phyloP scores from a whole-genome alignment of 2,888 invertebrate species.

The Noctua comes region DNA sequence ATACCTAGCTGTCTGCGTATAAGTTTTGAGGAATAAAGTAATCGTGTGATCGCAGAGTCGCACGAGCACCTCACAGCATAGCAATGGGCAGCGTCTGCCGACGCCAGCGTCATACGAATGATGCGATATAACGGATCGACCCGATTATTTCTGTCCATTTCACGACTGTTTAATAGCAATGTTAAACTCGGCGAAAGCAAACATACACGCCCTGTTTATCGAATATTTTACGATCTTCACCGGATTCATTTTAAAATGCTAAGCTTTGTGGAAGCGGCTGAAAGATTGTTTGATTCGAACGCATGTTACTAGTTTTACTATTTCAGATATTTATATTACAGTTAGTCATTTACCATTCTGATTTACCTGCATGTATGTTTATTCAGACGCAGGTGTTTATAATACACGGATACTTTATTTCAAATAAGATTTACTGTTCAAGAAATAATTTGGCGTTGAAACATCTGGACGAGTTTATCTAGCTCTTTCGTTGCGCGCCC shows the following conservation, averaged over 20 bases:
- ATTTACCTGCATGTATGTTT: constrained; percentile 88
- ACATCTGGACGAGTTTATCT: constrained; percentile 81
- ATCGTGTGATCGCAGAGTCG: constrained; percentile 79
- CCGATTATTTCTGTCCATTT: constrained; percentile 90
- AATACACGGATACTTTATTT: constrained; percentile 87
- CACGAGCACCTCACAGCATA: constrained; percentile 77
- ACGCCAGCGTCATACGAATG: constrained; percentile 88
- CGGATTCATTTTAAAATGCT: constrained; percentile 89
- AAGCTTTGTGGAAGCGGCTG: constrained; percentile 86
- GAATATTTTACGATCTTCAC: constrained; percentile 89
- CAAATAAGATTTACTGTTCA: constrained; percentile 86
- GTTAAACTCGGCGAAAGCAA: constrained; percentile 89
- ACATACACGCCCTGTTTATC: constrained; percentile 89
- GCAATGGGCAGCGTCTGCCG: constrained; percentile 83
- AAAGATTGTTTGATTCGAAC: constrained; percentile 87
- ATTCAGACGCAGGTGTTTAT: constrained; percentile 87
- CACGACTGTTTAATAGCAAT: constrained; percentile 90
- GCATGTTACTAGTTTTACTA: constrained; percentile 83
- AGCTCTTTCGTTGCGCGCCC: constrained; percentile 72
- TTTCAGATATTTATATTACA: constrained; percentile 89
- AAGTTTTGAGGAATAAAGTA: constrained; percentile 80
- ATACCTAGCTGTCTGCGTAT: constrained; percentile 43
- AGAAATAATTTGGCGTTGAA: constrained; percentile 84
- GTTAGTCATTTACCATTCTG: constrained; percentile 89
- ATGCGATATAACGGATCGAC: constrained; percentile 89